Percentiles rank a stretch among this genome's conserved stretches.
Conservation (phyloP, 2,888 invertebrate genomes). For the Synanthedon formicaeformis region DNA sequence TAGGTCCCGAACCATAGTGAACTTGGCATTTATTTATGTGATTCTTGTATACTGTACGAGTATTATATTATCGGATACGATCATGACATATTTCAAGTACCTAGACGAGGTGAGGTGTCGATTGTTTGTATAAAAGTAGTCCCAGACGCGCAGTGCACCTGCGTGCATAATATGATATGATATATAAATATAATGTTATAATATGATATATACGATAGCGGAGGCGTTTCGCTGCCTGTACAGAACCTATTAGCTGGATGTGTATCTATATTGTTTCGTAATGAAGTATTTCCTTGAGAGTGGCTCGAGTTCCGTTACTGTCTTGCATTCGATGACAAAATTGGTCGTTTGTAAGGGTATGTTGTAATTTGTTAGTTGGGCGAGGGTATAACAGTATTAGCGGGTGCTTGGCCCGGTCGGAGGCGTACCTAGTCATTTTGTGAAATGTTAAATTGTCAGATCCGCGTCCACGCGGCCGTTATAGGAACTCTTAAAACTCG, state of each 20-base stretch:
- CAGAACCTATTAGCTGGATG: constrained; percentile 40
- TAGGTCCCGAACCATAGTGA: constrained; percentile 63
- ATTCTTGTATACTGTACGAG: constrained; percentile 57
- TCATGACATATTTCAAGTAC: constrained; percentile 56
- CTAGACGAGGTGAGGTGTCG: constrained; percentile 39
- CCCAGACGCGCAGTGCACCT: constrained; percentile 8
- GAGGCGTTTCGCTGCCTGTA: constrained; percentile 40
- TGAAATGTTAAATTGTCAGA: constrained; percentile 68
- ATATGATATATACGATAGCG: constrained; percentile 16
- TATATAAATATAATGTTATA: too few species aligned
- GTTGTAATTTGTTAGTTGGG: constrained; percentile 28
- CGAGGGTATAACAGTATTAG: constrained; percentile 24
- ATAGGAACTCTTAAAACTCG: constrained; percentile 83
- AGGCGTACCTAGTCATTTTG: constrained; percentile 69
- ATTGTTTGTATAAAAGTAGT: constrained; percentile 55
- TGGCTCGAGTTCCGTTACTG: constrained; percentile 67
- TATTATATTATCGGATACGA: constrained; percentile 50
- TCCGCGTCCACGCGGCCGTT: constrained; percentile 67
- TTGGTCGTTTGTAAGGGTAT: constrained; percentile 52
- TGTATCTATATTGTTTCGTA: constrained; percentile 50
- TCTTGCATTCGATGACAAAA: constrained; percentile 48
- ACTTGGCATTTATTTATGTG: constrained; percentile 69
- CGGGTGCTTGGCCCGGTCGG: constrained; percentile 17
- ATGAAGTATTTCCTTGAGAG: constrained; percentile 55
- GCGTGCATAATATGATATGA: background rate